Evolutionary conservation across 1,140 invertebrate species (phyloP).

Genomic region (Zaprionus nigranus): DNA sequence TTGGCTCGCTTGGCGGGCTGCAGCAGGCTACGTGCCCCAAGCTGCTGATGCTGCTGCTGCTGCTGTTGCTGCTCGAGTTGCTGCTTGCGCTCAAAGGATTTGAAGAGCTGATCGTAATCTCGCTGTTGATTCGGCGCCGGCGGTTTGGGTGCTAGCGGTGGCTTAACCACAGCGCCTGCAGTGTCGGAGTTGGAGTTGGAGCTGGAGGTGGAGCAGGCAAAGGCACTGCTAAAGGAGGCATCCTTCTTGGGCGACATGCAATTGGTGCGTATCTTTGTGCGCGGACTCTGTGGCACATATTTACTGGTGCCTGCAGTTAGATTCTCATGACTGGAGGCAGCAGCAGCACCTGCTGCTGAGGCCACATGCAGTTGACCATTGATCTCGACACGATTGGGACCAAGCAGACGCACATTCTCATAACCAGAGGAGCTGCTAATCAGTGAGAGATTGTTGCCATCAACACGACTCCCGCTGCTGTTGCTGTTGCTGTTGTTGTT

Average conservation of each 20-base stretch:
- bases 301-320: conserved; percentile 50
- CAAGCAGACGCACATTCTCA: conserved; percentile 78
- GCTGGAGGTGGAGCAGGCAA: conserved; percentile 28
- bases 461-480: conserved; percentile 39
- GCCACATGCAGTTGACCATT: conserved; percentile 73
- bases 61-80: conserved; percentile 63
- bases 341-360: background rate
- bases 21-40: background rate
- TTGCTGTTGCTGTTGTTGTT: background rate
- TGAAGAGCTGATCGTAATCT: conserved; percentile 82
- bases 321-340: conserved; percentile 70
- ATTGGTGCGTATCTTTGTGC: conserved; percentile 83
- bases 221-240: conserved; percentile 58
- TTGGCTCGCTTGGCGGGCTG: conserved; percentile 63
- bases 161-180: conserved; percentile 34
- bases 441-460: conserved; percentile 56
- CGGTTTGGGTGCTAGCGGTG: conserved; percentile 61
- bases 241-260: conserved; percentile 84
- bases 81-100: conserved; percentile 82
- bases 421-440: conserved; percentile 73
- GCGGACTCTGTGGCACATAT: conserved; percentile 82
- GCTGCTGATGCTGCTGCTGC: background rate
- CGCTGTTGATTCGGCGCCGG: conserved; percentile 63
- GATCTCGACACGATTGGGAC: conserved; percentile 80
- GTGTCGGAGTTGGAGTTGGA: too few species aligned